Percentiles rank a stretch among this genome's conserved stretches.
phyloP scores from a whole-genome alignment of 2,797 vertebrate species.

The Pangasius larnaudii region DNA sequence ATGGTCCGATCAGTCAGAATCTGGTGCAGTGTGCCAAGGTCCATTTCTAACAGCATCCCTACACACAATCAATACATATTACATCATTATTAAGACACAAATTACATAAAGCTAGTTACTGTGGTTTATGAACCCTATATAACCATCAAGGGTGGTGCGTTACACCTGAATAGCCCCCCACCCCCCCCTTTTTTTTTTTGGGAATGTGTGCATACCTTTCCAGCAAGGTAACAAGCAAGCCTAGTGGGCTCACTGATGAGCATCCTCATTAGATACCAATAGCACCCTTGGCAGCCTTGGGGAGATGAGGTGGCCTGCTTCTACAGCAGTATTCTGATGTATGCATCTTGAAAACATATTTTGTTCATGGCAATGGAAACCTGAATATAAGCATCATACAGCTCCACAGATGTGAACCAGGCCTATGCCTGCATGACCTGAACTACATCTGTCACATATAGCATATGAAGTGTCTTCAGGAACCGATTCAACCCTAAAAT shows the following conservation, averaged over 20 bases:
- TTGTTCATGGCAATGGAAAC: neutral
- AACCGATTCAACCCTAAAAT: too few relatives aligned
- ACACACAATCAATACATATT: conserved; percentile 23
- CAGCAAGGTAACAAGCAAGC: neutral
- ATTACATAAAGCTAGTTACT: neutral
- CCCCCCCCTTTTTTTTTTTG: neutral
- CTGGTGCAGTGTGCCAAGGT: conserved; percentile 66
- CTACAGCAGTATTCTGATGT: neutral
- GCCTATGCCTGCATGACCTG: neutral
- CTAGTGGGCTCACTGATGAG: neutral
- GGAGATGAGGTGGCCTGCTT: neutral
- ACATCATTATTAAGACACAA: conserved; percentile 23
- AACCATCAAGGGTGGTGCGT: too few relatives aligned
- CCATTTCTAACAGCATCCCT: conserved; percentile 85
- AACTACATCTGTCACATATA: neutral
- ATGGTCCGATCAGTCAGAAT: conserved; percentile 69
- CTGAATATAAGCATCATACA: neutral
- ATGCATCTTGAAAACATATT: neutral
- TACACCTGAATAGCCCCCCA: neutral
- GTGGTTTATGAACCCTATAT: neutral
- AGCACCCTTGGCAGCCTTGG: neutral
- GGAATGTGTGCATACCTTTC: neutral
- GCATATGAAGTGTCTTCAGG: too few relatives aligned
- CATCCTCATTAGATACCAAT: neutral
- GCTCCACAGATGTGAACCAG: neutral